Conservation (phyloP, 2,888 invertebrate genomes). For the Seladonia tumulorum region DNA sequence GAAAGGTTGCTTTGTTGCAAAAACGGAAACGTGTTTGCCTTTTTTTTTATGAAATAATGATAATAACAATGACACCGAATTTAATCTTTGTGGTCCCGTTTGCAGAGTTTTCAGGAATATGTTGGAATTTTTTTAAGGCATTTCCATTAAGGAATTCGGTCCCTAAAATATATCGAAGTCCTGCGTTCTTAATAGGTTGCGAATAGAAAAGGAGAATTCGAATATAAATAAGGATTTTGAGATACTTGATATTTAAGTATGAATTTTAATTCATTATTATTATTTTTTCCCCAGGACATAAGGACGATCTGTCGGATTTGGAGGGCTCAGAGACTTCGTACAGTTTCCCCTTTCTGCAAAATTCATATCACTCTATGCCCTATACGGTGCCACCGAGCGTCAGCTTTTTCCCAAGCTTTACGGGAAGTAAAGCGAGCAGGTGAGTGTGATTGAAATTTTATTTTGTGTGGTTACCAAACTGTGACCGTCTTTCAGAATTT, state of each 20-base stretch:
- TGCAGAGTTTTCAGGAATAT: neutral
- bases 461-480: neutral
- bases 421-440: neutral
- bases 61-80: neutral
- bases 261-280: neutral
- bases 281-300: slow-evolving; percentile 17
- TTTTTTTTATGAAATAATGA: neutral
- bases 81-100: neutral
- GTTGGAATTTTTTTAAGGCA: neutral
- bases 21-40: neutral
- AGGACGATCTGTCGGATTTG: slow-evolving; percentile 36
- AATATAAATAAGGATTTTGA: neutral
- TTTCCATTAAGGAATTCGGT: too few species aligned
- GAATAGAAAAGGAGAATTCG: neutral
- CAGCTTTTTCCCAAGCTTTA: neutral
- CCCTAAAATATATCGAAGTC: neutral
- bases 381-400: neutral
- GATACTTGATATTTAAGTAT: neutral
- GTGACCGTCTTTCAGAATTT: neutral
- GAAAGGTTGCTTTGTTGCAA: neutral
- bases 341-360: neutral
- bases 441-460: neutral
- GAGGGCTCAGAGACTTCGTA: slow-evolving; percentile 43
- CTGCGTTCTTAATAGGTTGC: neutral
- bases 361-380: neutral